These are phyloP conservation scores for Patiria miniata DNA, from an alignment of 35 echinoderm and acorn worm species.

Conservation along the genomic window DNA sequence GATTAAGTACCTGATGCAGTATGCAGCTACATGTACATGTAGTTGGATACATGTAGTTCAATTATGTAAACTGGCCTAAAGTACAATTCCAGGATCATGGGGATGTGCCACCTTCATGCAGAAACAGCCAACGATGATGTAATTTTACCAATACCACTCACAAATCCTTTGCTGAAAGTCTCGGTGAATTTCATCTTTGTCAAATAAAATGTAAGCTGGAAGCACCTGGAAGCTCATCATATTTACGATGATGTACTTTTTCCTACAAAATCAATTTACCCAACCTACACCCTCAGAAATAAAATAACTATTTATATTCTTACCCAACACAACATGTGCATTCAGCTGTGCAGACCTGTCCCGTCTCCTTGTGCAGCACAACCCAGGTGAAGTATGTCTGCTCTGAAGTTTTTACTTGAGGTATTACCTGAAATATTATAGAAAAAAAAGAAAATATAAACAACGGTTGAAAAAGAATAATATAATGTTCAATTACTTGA, in stretches of 20 bases:
- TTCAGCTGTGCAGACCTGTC: conserved; percentile 50
- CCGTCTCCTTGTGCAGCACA: conserved; percentile 65
- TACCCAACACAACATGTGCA: conserved; percentile 69
- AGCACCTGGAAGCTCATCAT: neutral
- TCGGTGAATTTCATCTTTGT: neutral
- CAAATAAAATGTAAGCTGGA: conserved; percentile 3
- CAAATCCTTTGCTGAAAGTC: neutral
- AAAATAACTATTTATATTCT: conserved; percentile 27
- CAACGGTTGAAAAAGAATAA: too few relatives aligned
- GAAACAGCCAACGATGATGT: neutral
- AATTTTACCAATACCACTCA: neutral
- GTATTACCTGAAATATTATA: conserved; percentile 47
- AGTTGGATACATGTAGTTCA: neutral
- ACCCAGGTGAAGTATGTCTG: conserved; percentile 54
- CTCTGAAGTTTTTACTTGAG: conserved; percentile 53
- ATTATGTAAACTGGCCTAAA: neutral
- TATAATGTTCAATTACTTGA: neutral
- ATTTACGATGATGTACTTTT: neutral
- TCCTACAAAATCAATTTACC: neutral
- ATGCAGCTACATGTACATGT: neutral
- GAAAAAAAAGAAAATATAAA: neutral
- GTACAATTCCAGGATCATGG: neutral
- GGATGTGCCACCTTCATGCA: neutral
- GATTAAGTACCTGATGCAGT: neutral
- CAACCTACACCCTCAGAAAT: neutral